Conservation (phyloP, 2,888 invertebrate genomes). For the Bellardia pandia region DNA sequence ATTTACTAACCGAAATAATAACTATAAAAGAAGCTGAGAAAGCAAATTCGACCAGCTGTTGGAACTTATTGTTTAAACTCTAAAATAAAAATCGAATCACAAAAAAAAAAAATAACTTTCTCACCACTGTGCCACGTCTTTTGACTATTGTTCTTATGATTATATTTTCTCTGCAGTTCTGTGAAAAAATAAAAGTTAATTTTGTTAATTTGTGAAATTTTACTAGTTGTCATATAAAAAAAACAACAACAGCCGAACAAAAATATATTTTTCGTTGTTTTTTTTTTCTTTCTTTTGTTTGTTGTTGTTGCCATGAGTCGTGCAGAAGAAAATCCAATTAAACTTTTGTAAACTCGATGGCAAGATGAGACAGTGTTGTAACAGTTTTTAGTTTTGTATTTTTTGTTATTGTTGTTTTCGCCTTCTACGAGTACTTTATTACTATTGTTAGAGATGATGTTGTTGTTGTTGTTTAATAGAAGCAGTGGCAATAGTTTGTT, state of each 20-base stretch:
- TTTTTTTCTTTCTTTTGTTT: not conserved
- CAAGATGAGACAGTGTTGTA: conserved; percentile 74
- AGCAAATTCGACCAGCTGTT: too few species aligned
- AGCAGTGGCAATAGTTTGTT: conserved; percentile 38
- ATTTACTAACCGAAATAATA: too few species aligned
- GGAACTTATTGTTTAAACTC: too few species aligned
- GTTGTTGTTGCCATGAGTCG: conserved; percentile 44
- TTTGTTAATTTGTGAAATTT: conserved; percentile 78
- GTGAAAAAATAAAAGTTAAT: conserved; percentile 74
- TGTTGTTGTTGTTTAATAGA: conserved; percentile 73
- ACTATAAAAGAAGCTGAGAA: too few species aligned
- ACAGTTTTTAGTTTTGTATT: conserved; percentile 74
- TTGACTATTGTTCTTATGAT: conserved; percentile 40
- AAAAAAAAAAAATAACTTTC: not conserved
- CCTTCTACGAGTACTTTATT: conserved; percentile 16
- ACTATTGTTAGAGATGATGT: conserved; percentile 69
- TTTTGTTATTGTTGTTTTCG: conserved; percentile 26
- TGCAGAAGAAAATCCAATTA: conserved; percentile 81
- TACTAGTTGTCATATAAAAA: conserved; percentile 57
- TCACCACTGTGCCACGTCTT: conserved; percentile 36
- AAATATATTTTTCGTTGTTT: not conserved
- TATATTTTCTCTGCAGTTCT: conserved; percentile 31
- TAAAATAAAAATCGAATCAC: not conserved
- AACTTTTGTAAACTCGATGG: conserved; percentile 74
- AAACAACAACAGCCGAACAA: conserved; percentile 1